phyloP scores from a whole-genome alignment of 2,113 vertebrate genomes.

The Coracopsis vasa region DNA sequence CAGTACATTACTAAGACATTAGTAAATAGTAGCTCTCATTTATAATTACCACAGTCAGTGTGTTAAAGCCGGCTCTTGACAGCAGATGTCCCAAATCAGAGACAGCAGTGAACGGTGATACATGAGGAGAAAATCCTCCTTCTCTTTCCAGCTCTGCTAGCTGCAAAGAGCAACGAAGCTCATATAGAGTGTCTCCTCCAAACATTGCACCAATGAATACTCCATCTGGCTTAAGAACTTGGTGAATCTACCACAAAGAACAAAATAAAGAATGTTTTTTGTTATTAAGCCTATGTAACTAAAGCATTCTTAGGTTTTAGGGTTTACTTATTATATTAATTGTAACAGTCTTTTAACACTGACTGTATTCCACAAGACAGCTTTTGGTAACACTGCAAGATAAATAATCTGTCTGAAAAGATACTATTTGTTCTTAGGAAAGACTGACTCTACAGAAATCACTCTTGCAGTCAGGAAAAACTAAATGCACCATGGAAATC shows the following conservation, averaged over 20 bases:
- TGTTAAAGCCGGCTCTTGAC: slow-evolving; percentile 88
- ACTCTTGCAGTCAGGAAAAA: neutral
- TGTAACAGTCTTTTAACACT: neutral
- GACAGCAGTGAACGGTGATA: slow-evolving; percentile 90
- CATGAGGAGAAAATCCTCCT: slow-evolving; percentile 89
- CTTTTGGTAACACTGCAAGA: neutral
- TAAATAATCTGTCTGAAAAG: neutral
- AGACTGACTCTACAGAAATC: neutral
- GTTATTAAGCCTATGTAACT: accelerated
- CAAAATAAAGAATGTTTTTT: accelerated
- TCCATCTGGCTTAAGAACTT: slow-evolving; percentile 88
- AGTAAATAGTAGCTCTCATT: neutral
- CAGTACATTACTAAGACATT: neutral
- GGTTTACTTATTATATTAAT: accelerated
- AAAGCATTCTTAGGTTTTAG: neutral
- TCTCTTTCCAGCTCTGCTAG: slow-evolving; percentile 91
- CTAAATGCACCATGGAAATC: neutral
- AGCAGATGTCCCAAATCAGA: slow-evolving; percentile 90
- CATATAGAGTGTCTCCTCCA: slow-evolving; percentile 91
- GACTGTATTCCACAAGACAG: neutral
- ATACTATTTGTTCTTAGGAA: neutral
- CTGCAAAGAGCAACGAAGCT: slow-evolving; percentile 94
- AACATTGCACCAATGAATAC: slow-evolving; percentile 93
- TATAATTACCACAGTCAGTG: slow-evolving; percentile 89
- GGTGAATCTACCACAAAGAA: slow-evolving; percentile 80